Percentiles rank a stretch among this genome's conserved stretches.
Conservation (phyloP, 2,797 vertebrate species). For the Eremophila alpestris region DNA sequence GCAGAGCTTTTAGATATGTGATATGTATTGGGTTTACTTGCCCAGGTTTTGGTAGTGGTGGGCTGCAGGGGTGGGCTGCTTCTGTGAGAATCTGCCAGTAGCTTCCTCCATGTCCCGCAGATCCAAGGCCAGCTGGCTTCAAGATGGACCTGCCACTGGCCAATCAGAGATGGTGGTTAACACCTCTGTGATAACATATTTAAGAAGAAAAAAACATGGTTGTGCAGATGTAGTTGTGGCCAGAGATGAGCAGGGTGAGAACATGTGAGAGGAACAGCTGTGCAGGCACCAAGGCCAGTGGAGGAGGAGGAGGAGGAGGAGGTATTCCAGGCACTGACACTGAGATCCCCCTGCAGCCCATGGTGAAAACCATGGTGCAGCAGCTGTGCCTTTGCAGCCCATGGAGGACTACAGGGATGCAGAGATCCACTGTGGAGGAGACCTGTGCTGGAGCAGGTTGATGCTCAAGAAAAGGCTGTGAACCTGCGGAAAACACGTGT, state of each 20-base stretch:
- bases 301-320: not conserved
- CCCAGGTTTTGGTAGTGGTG: not conserved
- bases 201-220: not conserved
- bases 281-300: not conserved
- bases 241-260: not conserved
- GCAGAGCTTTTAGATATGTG: not conserved
- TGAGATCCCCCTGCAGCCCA: not conserved
- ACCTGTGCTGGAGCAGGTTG: not conserved
- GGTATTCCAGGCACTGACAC: fast-evolving
- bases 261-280: not conserved
- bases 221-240: not conserved
- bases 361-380: not conserved
- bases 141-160: too few species aligned
- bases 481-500: not conserved
- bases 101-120: not conserved
- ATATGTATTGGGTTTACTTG: not conserved
- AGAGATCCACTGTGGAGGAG: not conserved
- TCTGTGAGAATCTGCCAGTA: not conserved
- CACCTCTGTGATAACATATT: not conserved
- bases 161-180: not conserved
- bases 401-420: too few species aligned
- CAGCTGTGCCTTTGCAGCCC: not conserved
- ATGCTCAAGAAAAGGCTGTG: not conserved
- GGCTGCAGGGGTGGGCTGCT: too few species aligned
- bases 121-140: not conserved